Evolutionary conservation across 2,113 vertebrate genomes (phyloP), one percentile per base, ranked within the genome.

Genomic region (Morone chrysops): DNA sequence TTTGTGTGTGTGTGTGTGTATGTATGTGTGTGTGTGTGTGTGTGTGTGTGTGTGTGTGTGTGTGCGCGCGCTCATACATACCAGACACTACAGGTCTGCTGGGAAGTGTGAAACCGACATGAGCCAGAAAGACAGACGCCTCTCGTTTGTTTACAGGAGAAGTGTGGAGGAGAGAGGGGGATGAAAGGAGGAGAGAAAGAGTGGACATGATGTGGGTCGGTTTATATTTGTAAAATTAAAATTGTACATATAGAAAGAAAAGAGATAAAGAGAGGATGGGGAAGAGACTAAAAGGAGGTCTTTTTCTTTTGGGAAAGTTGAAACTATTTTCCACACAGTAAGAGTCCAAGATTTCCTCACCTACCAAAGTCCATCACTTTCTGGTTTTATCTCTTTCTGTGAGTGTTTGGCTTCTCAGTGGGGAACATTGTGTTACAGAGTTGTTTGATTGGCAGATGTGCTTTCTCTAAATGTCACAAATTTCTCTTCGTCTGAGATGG

Each of bases 51-150:
- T 62, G 63, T 60, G 31, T 59, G 65, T 50, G 67, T 22, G n/a
- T 12, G 59, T 45, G 68, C 31, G 14, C 1, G 8, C 2, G 31
- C 22, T 59, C 71, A 67, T 16, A 71, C 78, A 67, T 77, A 81
- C 40, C 71, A 81, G 54, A 81, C n/a, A 17, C 54, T 51, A 36
- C 53, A 71, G 59, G 72, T 74, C 71, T 78, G 57, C 61, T 63
- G 57, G 51, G 51, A 79, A 45, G 60, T 70, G 75, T 70, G 84
- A 79, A 75, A 65, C 59, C 53, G 82, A 80, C 70, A 70, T 3
- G 70, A 70, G 56, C 76, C 82, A 80, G 75, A 76, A 16, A 56
- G 50, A 69, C 63, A 61, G 41, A 80, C 5, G 20, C 31, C 45
- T 48, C 51, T 48, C 51, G 2, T 70, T 22, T 76, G 72, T 81